phyloP scores from a whole-genome alignment of 1,140 invertebrate species.

The Archivesica marissinica region DNA sequence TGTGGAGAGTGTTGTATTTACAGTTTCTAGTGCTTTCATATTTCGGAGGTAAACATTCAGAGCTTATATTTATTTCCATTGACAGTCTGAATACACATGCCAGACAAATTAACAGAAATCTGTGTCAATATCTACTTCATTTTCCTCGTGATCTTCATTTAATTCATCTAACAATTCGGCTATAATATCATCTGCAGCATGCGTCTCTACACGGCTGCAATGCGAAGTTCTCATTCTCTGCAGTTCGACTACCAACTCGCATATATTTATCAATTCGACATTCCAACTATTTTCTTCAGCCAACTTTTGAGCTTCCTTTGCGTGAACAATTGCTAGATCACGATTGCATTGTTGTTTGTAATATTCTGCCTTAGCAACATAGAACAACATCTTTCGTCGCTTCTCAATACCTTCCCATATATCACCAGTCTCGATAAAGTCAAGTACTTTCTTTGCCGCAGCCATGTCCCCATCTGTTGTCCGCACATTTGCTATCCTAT shows the following conservation, averaged over 20 bases:
- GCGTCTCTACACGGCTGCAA: neutral
- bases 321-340: conserved; percentile 28
- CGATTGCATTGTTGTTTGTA: conserved; percentile 11
- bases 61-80: too few relatives aligned
- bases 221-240: neutral
- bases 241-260: neutral
- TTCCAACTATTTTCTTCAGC: conserved; percentile 30
- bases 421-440: conserved; percentile 14
- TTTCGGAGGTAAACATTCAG: too few relatives aligned
- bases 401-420: conserved; percentile 43
- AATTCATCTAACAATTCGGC: neutral
- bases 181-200: neutral
- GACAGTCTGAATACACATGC: too few relatives aligned
- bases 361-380: conserved; percentile 20
- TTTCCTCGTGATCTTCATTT: neutral
- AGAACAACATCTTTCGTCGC: conserved; percentile 48
- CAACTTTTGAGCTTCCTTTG: conserved; percentile 25
- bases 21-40: too few relatives aligned
- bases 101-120: too few relatives aligned
- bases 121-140: neutral
- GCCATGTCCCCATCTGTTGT: neutral
- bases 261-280: conserved; percentile 33
- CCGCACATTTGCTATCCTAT: neutral
- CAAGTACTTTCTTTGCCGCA: conserved; percentile 14
- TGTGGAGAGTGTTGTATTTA: too few relatives aligned